Percentiles rank a stretch among this genome's conserved stretches.
These are phyloP conservation scores for Alectura lathami DNA, from an alignment of 2,113 vertebrate species.

Conservation along the genomic window DNA sequence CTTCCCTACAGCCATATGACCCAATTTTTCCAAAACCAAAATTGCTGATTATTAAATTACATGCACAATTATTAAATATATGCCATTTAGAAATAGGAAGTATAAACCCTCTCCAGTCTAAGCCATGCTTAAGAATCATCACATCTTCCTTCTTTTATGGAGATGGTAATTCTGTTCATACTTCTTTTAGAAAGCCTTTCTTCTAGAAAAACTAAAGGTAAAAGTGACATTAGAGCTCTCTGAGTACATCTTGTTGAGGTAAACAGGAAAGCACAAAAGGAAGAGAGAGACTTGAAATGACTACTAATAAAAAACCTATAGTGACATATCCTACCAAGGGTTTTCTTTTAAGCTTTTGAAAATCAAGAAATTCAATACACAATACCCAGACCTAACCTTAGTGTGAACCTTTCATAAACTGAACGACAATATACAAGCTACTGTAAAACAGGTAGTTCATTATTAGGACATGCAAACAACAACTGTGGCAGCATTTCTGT, in stretches of 20 bases:
- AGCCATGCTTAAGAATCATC: constrained; percentile 18
- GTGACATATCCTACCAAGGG: background rate
- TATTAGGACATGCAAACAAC: background rate
- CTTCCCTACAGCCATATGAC: constrained; percentile 48
- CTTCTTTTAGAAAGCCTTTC: background rate
- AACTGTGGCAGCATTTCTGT: background rate
- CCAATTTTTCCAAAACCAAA: constrained; percentile 55
- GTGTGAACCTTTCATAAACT: background rate
- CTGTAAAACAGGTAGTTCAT: background rate
- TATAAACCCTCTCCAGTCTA: constrained; percentile 20
- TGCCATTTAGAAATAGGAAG: constrained; percentile 18
- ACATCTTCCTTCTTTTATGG: background rate
- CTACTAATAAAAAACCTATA: background rate
- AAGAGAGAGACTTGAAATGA: background rate
- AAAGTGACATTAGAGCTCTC: constrained; percentile 7
- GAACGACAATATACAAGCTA: background rate
- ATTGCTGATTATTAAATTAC: constrained; percentile 55
- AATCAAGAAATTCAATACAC: background rate
- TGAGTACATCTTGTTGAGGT: background rate
- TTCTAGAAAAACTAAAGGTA: background rate
- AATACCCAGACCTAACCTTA: background rate
- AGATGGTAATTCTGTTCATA: background rate
- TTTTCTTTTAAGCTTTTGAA: background rate
- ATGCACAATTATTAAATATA: constrained; percentile 42
- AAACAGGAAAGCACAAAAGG: constrained; percentile 16